These are phyloP conservation scores for Stylophora pistillata DNA, from an alignment of 64 coral and sea anemone species.

Conservation along the genomic window DNA sequence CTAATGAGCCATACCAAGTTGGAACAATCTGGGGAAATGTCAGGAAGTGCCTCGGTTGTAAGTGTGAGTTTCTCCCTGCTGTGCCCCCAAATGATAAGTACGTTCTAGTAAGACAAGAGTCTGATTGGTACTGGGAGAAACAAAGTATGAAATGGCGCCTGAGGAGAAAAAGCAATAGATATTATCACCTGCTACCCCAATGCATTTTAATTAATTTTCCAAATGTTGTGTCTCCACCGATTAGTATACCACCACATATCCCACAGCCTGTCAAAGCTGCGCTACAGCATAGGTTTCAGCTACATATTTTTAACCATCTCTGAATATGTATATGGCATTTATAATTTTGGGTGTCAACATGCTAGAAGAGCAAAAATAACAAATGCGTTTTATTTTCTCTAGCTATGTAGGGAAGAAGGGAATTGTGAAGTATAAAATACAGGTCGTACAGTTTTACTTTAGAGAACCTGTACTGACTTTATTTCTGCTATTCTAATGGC, in stretches of 20 bases:
- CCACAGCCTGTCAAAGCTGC: constrained; percentile 1
- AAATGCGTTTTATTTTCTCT: not conserved
- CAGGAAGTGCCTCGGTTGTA: constrained; percentile 62
- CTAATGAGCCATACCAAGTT: too few relatives aligned
- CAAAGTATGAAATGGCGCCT: constrained; percentile 43
- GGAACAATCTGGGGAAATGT: constrained; percentile 62
- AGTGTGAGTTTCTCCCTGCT: constrained; percentile 52
- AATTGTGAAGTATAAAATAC: not conserved
- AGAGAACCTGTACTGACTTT: not conserved
- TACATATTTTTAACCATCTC: constrained; percentile 1
- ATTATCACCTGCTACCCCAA: constrained; percentile 50
- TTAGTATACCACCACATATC: not conserved
- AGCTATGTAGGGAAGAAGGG: not conserved
- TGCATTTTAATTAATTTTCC: constrained; percentile 47
- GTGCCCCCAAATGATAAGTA: constrained; percentile 50
- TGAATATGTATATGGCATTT: not conserved
- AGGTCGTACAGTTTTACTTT: not conserved
- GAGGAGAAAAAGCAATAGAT: constrained; percentile 43
- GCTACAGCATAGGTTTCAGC: constrained; percentile 4
- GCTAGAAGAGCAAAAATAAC: not conserved
- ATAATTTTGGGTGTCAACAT: not conserved
- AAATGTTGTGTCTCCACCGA: constrained; percentile 1
- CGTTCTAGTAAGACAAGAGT: constrained; percentile 50
- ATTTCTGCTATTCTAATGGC: not conserved
- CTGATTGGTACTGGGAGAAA: constrained; percentile 35